Evolutionary conservation across 2,888 invertebrate genomes (phyloP).

Genomic region (Dynastes maya): DNA sequence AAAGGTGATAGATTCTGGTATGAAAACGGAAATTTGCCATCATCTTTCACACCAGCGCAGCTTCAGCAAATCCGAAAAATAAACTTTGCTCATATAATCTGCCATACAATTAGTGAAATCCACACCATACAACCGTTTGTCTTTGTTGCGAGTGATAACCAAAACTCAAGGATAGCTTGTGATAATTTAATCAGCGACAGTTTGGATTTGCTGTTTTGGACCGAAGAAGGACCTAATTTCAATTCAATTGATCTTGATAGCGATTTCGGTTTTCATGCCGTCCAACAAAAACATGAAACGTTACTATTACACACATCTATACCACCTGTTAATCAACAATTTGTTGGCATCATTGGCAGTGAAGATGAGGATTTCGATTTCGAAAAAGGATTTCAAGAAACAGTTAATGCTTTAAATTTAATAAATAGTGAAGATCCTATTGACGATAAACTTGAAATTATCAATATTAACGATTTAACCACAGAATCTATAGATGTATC

Average conservation of each 20-base stretch:
- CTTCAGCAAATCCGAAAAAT: constrained; percentile 81
- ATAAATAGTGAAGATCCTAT: constrained; percentile 46
- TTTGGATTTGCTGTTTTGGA: constrained; percentile 78
- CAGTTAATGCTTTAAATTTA: constrained; percentile 22
- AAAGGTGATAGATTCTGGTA: constrained; percentile 89
- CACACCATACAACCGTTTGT: constrained; percentile 82
- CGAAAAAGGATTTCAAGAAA: constrained; percentile 23
- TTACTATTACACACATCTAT: not conserved
- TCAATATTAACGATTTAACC: constrained; percentile 18
- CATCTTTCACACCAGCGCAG: constrained; percentile 84
- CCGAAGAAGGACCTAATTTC: constrained; percentile 66
- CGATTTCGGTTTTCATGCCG: constrained; percentile 3
- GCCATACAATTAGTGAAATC: constrained; percentile 78
- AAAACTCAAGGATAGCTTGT: constrained; percentile 77
- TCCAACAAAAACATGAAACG: not conserved
- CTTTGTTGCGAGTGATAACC: constrained; percentile 77
- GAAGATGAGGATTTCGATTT: constrained; percentile 35
- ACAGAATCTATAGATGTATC: not conserved
- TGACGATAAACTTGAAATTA: constrained; percentile 45
- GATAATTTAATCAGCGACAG: constrained; percentile 71
- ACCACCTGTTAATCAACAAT: not conserved
- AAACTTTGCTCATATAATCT: constrained; percentile 82
- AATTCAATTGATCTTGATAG: constrained; percentile 11
- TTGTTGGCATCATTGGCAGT: constrained; percentile 2
- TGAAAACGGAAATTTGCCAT: constrained; percentile 84